These are phyloP conservation scores for Sphecodes monilicornis DNA, from an alignment of 2,888 invertebrate species.

Conservation along the genomic window DNA sequence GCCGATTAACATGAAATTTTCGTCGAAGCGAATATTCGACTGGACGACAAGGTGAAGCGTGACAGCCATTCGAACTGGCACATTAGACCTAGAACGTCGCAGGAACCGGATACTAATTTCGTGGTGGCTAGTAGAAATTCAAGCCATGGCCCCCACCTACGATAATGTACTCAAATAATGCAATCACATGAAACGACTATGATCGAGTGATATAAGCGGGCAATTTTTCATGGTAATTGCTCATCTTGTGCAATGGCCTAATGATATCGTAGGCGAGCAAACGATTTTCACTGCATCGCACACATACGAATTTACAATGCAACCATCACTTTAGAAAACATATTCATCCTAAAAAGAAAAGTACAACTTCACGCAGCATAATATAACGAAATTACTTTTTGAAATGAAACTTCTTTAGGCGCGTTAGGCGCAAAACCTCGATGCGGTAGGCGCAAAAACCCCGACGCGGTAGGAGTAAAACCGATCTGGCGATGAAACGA, in stretches of 20 bases:
- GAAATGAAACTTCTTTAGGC: no score
- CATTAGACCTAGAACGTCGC: constrained; percentile 50
- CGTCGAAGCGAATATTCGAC: constrained; percentile 51
- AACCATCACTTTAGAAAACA: background rate
- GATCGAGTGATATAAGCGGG: constrained; percentile 61
- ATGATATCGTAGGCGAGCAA: background rate
- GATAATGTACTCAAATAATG: constrained; percentile 66
- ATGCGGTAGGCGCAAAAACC: no score
- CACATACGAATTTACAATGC: background rate
- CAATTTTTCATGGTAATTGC: constrained; percentile 48
- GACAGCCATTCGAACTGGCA: constrained; percentile 67
- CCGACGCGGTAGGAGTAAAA: no score
- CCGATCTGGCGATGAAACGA: no score
- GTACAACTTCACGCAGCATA: background rate
- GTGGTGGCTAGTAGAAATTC: constrained; percentile 62
- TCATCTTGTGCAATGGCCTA: constrained; percentile 26
- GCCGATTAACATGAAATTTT: constrained; percentile 67
- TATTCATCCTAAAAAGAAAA: background rate
- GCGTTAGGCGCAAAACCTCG: no score
- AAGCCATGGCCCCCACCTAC: constrained; percentile 54
- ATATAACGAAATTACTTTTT: no score
- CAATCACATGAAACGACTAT: constrained; percentile 64
- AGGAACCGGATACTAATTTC: constrained; percentile 63
- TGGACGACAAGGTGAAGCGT: constrained; percentile 56
- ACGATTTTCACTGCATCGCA: background rate